These are phyloP conservation scores for Steinernema feltiae DNA, from an alignment of 1,140 invertebrate genomes.

Conservation along the genomic window DNA sequence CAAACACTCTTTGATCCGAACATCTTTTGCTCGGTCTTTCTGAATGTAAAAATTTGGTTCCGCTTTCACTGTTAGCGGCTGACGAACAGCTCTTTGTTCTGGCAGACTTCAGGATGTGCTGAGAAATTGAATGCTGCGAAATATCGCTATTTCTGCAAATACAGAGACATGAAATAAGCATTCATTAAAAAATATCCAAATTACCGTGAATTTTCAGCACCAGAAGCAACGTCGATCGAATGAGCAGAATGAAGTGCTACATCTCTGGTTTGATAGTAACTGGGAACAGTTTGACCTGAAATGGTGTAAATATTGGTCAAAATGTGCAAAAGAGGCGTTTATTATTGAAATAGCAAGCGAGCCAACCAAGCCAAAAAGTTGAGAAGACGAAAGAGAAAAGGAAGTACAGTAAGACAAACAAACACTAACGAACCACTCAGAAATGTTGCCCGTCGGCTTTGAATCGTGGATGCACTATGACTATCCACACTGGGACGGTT, in stretches of 20 bases:
- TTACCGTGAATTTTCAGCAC: neutral
- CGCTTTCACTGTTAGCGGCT: neutral
- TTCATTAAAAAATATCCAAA: neutral
- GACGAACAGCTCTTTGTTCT: neutral
- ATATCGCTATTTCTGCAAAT: neutral
- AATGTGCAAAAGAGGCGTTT: neutral
- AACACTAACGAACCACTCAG: neutral
- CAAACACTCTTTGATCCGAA: neutral
- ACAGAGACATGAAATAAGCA: neutral
- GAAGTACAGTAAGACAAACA: neutral
- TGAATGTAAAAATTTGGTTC: neutral
- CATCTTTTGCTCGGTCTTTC: neutral
- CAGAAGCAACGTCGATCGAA: neutral
- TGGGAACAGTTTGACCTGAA: slow-evolving; percentile 4
- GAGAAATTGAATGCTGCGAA: slow-evolving; percentile 13
- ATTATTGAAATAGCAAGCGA: no score
- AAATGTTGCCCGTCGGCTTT: neutral
- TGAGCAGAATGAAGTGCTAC: neutral
- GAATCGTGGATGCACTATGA: neutral
- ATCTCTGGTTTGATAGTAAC: neutral
- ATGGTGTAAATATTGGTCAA: neutral
- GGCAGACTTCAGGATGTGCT: slow-evolving; percentile 18
- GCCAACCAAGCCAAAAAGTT: no score
- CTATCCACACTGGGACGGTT: neutral
- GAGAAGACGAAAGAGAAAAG: no score